Conservation (phyloP, 2,888 invertebrate species). For the Prosapia bicincta region DNA sequence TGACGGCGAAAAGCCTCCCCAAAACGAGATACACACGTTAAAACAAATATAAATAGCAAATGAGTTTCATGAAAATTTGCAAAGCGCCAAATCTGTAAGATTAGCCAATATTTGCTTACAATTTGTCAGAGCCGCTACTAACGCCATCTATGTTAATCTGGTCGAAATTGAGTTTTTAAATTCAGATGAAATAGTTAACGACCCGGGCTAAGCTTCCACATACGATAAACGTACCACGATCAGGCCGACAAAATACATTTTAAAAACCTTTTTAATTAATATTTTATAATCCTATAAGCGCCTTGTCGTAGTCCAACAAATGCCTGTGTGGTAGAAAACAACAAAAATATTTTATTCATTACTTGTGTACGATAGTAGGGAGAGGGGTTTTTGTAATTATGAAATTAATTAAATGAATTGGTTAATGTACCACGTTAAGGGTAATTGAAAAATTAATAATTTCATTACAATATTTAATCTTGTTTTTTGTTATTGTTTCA, state of each 20-base stretch:
- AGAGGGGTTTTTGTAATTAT: not conserved
- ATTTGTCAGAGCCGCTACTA: not conserved
- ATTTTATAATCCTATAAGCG: conserved; percentile 16
- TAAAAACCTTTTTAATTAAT: conserved; percentile 20
- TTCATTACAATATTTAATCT: not conserved
- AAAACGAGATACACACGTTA: too few species aligned
- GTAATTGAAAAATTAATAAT: not conserved
- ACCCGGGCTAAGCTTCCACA: not conserved
- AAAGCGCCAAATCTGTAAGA: not conserved
- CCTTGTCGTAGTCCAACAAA: not conserved
- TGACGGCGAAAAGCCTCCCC: too few species aligned
- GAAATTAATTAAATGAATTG: not conserved
- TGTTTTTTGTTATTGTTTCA: not conserved
- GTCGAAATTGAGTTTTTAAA: not conserved
- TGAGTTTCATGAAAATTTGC: not conserved
- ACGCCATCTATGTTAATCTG: not conserved
- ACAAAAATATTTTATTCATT: not conserved
- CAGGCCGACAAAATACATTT: not conserved
- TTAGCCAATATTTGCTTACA: not conserved
- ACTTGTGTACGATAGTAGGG: not conserved
- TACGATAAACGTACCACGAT: not conserved
- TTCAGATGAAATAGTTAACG: not conserved
- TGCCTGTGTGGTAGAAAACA: not conserved
- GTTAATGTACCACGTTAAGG: not conserved
- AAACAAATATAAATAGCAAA: not conserved